Evolutionary conservation across 2,888 invertebrate genomes (phyloP), one percentile per base, ranked within the genome.

Genomic region (Pachycephus smyrnensis): DNA sequence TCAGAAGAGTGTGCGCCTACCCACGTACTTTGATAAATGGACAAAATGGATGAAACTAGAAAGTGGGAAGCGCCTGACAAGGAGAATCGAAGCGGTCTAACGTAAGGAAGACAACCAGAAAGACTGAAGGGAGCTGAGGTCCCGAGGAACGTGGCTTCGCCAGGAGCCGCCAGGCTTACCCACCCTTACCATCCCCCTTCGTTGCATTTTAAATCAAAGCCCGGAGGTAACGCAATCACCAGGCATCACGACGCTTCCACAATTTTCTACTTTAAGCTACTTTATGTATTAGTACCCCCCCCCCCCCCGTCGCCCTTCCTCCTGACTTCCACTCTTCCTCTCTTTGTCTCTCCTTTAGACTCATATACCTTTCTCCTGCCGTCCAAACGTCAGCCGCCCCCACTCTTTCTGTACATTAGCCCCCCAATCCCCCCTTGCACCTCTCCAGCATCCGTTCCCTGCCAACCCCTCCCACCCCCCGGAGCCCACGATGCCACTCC

Each of bases 261-360:
- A 91, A 91, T 91, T 91, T 91, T 91, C 91, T 91, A 91, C 91
- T 91, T 91, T 91, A 91, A 91, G 91, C 91, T 91, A 91, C 91
- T 91, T 91, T 91, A 90, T 91, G 90, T 90, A 91, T 91, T 91
- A 91, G 90, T 88, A 86, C 84, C 86, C 86, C 79, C 80, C 77
- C 33, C 76, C 76, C 76, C n/a, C 36, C 69, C 68, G 68, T 35
- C 33, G 15, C 30, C 68, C 69, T 55, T 40, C 73, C 55, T 36
- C 69, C 79, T 32, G 36, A 75, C 73, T 69, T 32, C 76, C 78
- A 78, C 73, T 79, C 78, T 76, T 79, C 69, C 79, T 75, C 80
- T 79, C 69, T 37, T 73, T 75, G 79, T 75, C 55, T 73, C 79
- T 77, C 76, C 78, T 73, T 73, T 33, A 76, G 76, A 76, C 76